Evolutionary conservation across 2,888 invertebrate species (phyloP).

Genomic region (Timema podura): DNA sequence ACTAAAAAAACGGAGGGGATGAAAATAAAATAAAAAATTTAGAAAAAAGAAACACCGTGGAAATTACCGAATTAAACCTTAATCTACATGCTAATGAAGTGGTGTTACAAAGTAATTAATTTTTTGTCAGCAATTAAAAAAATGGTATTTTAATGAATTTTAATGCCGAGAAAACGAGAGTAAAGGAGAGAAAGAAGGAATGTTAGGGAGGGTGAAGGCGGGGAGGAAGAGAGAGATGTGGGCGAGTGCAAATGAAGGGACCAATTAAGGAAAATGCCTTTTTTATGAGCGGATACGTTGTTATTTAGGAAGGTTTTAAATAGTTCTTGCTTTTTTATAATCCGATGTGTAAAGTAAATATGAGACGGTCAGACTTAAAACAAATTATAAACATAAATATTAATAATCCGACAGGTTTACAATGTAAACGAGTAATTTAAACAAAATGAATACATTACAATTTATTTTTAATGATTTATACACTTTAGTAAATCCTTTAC

Average conservation of each 20-base stretch:
- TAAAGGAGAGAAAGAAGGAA: constrained; percentile 8
- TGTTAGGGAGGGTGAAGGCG: constrained; percentile 7
- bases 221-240: constrained; percentile 7
- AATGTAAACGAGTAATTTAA: too few relatives aligned
- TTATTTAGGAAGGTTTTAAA: too few relatives aligned
- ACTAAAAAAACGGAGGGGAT: constrained; percentile 9
- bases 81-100: constrained; percentile 34
- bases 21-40: background rate
- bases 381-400: too few relatives aligned
- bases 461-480: too few relatives aligned
- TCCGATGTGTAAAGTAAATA: too few relatives aligned
- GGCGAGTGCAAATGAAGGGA: constrained; percentile 23
- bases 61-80: constrained; percentile 34
- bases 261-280: constrained; percentile 25
- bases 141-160: constrained; percentile 33
- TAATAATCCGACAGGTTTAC: too few relatives aligned
- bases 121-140: constrained; percentile 33
- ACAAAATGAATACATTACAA: too few relatives aligned
- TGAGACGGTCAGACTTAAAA: too few relatives aligned
- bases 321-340: too few relatives aligned
- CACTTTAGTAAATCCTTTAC: too few relatives aligned
- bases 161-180: constrained; percentile 24
- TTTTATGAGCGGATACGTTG: constrained; percentile 14
- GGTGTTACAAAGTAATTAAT: constrained; percentile 32
- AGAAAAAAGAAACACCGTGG: constrained; percentile 31